Percentiles rank a stretch among this genome's conserved stretches.
phyloP scores from a whole-genome alignment of 2,797 vertebrate genomes.

The Lepus oiostolus region DNA sequence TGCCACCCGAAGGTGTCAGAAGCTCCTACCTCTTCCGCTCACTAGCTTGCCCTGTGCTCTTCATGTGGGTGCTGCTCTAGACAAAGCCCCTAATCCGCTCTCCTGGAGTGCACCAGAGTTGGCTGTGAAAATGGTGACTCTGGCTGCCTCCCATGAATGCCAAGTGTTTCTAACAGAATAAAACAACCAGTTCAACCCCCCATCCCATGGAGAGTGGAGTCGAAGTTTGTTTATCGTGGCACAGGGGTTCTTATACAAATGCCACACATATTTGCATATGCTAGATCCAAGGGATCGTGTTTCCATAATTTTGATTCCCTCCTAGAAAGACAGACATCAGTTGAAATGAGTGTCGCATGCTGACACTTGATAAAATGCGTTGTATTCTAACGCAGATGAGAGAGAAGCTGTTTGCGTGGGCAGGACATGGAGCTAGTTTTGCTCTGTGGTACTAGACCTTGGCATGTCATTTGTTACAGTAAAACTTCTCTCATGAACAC shows the following conservation, averaged over 20 bases:
- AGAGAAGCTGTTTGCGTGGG: background rate
- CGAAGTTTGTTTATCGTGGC: background rate
- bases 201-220: background rate
- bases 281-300: background rate
- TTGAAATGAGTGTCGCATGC: background rate
- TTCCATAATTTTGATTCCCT: conserved; percentile 25
- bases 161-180: background rate
- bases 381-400: background rate
- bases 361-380: background rate
- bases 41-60: background rate
- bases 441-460: background rate
- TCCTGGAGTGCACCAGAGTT: background rate
- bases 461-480: background rate
- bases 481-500: background rate
- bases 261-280: background rate
- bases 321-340: conserved; percentile 10
- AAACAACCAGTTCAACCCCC: background rate
- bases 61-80: background rate
- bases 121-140: background rate
- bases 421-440: background rate
- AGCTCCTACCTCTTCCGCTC: background rate
- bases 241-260: background rate
- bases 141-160: background rate
- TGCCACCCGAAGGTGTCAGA: no score
- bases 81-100: no score